Evolutionary conservation across 2,888 invertebrate species (phyloP), one percentile per base, ranked within the genome.

Genomic region (Amiota communis): DNA sequence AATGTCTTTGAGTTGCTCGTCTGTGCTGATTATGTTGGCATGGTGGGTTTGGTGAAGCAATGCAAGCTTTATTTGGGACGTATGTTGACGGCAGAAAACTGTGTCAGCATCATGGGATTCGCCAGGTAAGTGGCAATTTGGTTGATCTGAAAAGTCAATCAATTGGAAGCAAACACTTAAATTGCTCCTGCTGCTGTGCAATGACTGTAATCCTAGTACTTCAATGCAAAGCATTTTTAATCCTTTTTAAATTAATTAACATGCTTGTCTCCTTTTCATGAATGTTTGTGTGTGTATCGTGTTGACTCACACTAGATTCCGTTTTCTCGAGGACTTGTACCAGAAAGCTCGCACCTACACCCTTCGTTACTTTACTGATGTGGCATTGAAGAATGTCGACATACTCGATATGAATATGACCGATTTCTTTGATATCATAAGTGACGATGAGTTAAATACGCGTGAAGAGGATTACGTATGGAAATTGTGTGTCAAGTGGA

Each of bases 381-480:
- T 97, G 69, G 93, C 94, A 1, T 91, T 92, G 59, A 92, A 92
- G 81, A 96, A 95, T 87, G 92, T 93, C 51, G 96, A 97, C 87
- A 92, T 96, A 77, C 90, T 96, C 49, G 91, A 93, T 77, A 89
- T 96, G 75, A 91, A 93, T 8, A 91, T 95, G 46, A 93, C 94
- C 15, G 95, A 97, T 86, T 91, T 97, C 46, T 92, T 93, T 75
- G 92, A 92, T 72, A 92, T 97, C 70, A 94, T 97, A 76, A 93
- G 94, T 65, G 94, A 95, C 70, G 96, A 97, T 85, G 94, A 96
- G 86, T 90, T 97, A 49, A 97, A 97, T 87, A 96, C 96, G 0
- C 95, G 96, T 80, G 95, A 94, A 84, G 97, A 97, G 87, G 96
- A 96, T 87, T 92, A 92, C 0, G 96, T 96, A 0, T 97, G 97